Evolutionary conservation across 2,113 vertebrate species (phyloP), one percentile per base, ranked within the genome.

Genomic region (Tachuris rubrigastra): DNA sequence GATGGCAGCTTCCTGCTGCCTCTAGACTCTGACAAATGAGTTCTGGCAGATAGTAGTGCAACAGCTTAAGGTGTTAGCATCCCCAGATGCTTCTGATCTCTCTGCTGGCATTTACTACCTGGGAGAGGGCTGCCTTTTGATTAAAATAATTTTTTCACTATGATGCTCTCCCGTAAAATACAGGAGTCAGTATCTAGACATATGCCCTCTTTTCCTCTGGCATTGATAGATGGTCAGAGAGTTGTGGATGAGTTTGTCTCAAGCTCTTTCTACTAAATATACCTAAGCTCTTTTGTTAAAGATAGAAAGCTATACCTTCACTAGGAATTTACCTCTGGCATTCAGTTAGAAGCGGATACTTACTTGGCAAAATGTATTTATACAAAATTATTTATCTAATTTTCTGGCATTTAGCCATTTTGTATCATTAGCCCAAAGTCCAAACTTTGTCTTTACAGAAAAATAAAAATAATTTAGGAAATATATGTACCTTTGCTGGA

Each of bases 41-140:
- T 87, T 94, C 74, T 93, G 82, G 41, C 90, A 95, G 81, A 35
- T 52, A 41, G 71, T 31, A 73, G 77, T 9, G 6, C 93, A 93
- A 52, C 81, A 87, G 60, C 92, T 90, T 89, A 76, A 91, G 87
- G 82, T 92, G 92, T 90, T 93, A 53, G 71, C 41, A 39, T 95
- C 49, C 78, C 63, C 94, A 93, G 75, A 83, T 88, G 71, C 82
- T 93, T 93, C 72, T 92, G 63, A 59, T 92, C 46, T 77, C 72
- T 84, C 88, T 84, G 33, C 55, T 89, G 72, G 55, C 75, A 42
- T 50, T 88, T 74, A 42, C 14, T 66, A 86, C 59, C 42, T 94
- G n/a, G 8, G 33, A 92, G 30, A 84, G 83, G 44, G 47, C 30
- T 79, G 35, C 23, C 24, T 16, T 81, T 87, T 55, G 55, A 74